Evolutionary conservation across 1,140 invertebrate genomes (phyloP), one percentile per base, ranked within the genome.

Genomic region (Adoxophyes honmai): DNA sequence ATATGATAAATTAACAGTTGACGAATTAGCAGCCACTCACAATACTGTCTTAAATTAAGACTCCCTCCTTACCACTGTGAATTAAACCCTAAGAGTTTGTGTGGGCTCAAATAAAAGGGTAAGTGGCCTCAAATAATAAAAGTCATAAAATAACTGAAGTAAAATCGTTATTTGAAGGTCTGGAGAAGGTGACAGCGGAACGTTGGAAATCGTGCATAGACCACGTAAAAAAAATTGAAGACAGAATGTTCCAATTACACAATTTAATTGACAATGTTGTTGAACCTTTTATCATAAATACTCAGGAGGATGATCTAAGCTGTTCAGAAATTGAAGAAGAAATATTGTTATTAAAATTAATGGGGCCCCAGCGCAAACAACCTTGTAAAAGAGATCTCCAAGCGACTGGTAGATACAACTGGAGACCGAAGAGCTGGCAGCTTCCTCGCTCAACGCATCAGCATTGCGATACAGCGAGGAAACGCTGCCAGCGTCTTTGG

Each of bases 121-220:
- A 44, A 13, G 39, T 44, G 14, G 39, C 39, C 39, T 16, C 13
- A 44, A 14, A 21, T 44, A 44, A 44, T 44, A 44, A 44, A 44
- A 44, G 6, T 14, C 3, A 10, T 15, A 44, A 15, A 15, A 16
- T 4, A 1, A 1, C 3, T 10, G 1, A 4, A 10, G 9, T 36
- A 10, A 36, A 36, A 36, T 36, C 9, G 11, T 4, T 9, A 36
- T 36, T 36, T 36, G 34, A 36, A 36, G 34, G 34, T 36, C 9
- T 36, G 34, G 8, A 36, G 34, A 36, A 36, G 9, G 9, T 36
- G 34, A 36, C 34, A 5, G 3, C 34, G 9, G 34, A 10, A 10
- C 34, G 9, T 10, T 36, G 3, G 34, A 36, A 36, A 36, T 36
- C 9, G 11, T 36, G 34, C 11, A 4, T 36, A 5, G 3, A 36